Evolutionary conservation across 2,888 invertebrate species (phyloP).

Genomic region (Drosophila sordidula): DNA sequence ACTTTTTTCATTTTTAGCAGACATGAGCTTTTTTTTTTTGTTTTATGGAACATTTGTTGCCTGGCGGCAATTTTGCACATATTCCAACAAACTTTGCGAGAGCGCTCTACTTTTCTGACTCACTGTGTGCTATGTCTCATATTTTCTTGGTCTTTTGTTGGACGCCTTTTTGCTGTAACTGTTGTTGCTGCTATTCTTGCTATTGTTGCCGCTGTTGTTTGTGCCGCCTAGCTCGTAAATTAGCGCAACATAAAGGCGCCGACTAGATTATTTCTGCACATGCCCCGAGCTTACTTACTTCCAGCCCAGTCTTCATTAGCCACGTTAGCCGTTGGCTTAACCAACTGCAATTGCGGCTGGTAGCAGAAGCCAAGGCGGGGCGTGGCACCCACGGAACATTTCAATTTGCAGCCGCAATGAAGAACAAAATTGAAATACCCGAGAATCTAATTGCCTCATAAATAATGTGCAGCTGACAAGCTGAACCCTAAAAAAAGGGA

Average conservation of each 20-base stretch:
- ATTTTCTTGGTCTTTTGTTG: conserved; percentile 19
- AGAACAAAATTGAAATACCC: conserved; percentile 22
- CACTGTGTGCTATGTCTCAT: conserved; percentile 53
- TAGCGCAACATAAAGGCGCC: conserved; percentile 59
- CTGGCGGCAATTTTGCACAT: background rate
- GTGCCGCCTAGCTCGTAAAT: conserved; percentile 65
- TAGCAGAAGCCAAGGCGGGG: background rate
- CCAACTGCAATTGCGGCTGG: conserved; percentile 35
- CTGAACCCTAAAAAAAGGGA: conserved; percentile 1
- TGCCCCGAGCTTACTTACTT: conserved; percentile 32
- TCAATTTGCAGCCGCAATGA: conserved; percentile 33
- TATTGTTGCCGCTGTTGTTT: conserved; percentile 24
- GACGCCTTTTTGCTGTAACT: conserved; percentile 33
- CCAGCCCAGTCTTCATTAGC: conserved; percentile 43
- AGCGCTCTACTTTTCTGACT: conserved; percentile 23
- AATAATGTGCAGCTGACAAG: conserved; percentile 47
- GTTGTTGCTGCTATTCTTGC: conserved; percentile 20
- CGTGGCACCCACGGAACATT: conserved; percentile 11
- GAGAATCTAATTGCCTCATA: conserved; percentile 66
- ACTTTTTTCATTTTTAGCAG: background rate
- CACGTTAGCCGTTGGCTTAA: conserved; percentile 13
- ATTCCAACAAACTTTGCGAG: background rate
- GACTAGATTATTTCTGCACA: conserved; percentile 66
- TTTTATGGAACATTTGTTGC: conserved; percentile 1
- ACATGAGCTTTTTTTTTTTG: background rate